phyloP scores from a whole-genome alignment of 2,888 invertebrate genomes.

The Eupithecia exiguata region DNA sequence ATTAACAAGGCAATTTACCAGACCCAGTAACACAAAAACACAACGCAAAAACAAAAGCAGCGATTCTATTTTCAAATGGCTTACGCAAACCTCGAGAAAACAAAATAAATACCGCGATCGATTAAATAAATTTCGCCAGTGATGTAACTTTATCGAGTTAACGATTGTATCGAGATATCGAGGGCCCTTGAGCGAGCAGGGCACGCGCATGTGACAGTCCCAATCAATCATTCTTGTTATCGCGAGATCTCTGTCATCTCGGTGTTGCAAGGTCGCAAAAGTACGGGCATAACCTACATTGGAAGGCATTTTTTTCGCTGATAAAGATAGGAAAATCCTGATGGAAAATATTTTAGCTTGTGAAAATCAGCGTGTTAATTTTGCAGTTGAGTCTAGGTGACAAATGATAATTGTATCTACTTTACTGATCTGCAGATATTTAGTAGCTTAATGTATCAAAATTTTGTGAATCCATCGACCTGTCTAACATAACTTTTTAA shows the following conservation, averaged over 20 bases:
- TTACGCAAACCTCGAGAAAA: not conserved
- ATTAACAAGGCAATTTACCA: not conserved
- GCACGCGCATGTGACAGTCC: constrained; percentile 56
- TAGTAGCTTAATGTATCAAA: not conserved
- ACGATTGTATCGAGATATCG: constrained; percentile 46
- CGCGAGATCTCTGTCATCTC: constrained; percentile 62
- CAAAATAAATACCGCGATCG: constrained; percentile 9
- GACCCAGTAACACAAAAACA: not conserved
- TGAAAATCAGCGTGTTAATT: not conserved
- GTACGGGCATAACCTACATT: constrained; percentile 38
- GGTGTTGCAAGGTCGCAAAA: constrained; percentile 60
- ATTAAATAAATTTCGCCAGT: constrained; percentile 26
- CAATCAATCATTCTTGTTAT: constrained; percentile 65
- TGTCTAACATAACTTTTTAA: not conserved
- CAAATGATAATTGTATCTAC: too few relatives aligned
- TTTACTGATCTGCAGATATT: too few relatives aligned
- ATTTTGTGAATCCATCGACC: not conserved
- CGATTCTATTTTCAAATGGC: constrained; percentile 12
- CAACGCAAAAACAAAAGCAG: not conserved
- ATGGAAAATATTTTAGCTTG: not conserved
- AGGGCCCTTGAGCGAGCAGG: constrained; percentile 47
- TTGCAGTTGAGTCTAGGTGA: not conserved
- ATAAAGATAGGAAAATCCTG: constrained; percentile 16
- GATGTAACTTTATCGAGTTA: constrained; percentile 36
- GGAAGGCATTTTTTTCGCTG: constrained; percentile 18